Base-by-base conservation (phyloP, 2,888 invertebrate species). In the Dimorphilus gyrociliatus region DNA sequence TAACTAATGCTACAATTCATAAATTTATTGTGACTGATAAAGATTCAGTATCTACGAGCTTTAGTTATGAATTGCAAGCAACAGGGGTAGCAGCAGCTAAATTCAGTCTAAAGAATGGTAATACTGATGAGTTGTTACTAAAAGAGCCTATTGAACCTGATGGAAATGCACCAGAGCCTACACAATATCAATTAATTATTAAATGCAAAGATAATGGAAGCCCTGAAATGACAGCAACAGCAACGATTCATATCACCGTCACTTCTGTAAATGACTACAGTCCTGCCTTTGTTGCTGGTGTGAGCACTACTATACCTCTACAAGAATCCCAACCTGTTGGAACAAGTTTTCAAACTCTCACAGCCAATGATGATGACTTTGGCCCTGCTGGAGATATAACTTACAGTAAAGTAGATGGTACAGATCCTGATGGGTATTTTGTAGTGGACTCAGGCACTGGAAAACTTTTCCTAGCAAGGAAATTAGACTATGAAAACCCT, bases 241-340 rank as follows among this genome's bases (percentile, higher is more conserved):
- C 44, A 2, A 25, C 35, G 15, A 38, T 50, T 5, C 36, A 34
- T 4, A 34, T 51, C 6, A 29, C 36, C 3, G 28, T 54, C 8
- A 34, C 29, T 13, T 49, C 50, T 29, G 43, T 46, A n/a, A 54
- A 54, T 34, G 53, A 54, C 34, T 47, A 50, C 33, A 23, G 27
- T 15, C 54, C 54, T 4, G 32, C 37, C 6, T 39, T 50, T 8
- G n/a, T n/a, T n/a, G 45, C 47, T 7, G 36, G 39, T 6, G 48
- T 50, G 25, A 35, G 37, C 14, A 35, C 32, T 10, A 37, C 36
- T 2, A 30, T 48, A 6, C 3, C 41, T 2, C n/a, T n/a, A n/a
- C n/a, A n/a, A n/a, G 54, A 54, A 35, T 38, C 44, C 33, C 37
- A 45, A 5, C 30, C 33, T 5, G 29, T 44, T 7, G 46, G 48